A percentile compares a stretch with the other conserved stretches of the same genome.
Conservation (phyloP, 2,888 invertebrate genomes). For the Drosophila flavopinicola region DNA sequence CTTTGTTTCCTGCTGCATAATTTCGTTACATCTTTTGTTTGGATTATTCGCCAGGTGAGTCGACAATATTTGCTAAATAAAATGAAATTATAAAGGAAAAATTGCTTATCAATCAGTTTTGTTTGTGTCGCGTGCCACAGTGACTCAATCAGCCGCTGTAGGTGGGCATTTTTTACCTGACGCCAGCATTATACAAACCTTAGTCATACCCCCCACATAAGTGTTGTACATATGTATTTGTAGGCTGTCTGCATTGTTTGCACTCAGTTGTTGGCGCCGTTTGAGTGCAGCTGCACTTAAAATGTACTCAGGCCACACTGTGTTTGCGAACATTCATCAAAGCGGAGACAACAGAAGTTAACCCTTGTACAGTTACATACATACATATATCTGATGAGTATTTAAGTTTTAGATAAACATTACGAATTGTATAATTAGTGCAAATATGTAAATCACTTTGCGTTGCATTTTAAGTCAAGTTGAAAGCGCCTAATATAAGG, state of each 20-base stretch:
- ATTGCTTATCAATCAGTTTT: constrained; percentile 12
- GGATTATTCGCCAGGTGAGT: constrained; percentile 31
- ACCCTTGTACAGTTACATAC: constrained; percentile 1
- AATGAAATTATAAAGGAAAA: not conserved
- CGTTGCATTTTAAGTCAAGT: not conserved
- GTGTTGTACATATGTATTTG: not conserved
- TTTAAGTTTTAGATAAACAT: not conserved
- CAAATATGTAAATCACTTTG: not conserved
- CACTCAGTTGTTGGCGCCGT: constrained; percentile 24
- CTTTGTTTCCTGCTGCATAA: constrained; percentile 39
- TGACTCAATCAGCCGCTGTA: constrained; percentile 23
- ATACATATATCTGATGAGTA: constrained; percentile 7
- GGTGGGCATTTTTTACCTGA: constrained; percentile 12
- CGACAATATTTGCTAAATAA: not conserved
- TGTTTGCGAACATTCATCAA: constrained; percentile 6
- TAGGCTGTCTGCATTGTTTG: constrained; percentile 30
- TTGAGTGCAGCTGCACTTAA: constrained; percentile 54
- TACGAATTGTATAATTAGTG: constrained; percentile 3
- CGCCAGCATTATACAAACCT: constrained; percentile 17
- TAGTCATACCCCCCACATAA: constrained; percentile 31
- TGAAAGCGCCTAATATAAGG: not conserved
- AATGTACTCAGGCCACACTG: constrained; percentile 38
- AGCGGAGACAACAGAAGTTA: constrained; percentile 7
- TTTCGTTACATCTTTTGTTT: constrained; percentile 28
- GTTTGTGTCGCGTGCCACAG: constrained; percentile 24